These are phyloP conservation scores for Apeira syringaria DNA, from an alignment of 2,888 invertebrate species.

Conservation along the genomic window DNA sequence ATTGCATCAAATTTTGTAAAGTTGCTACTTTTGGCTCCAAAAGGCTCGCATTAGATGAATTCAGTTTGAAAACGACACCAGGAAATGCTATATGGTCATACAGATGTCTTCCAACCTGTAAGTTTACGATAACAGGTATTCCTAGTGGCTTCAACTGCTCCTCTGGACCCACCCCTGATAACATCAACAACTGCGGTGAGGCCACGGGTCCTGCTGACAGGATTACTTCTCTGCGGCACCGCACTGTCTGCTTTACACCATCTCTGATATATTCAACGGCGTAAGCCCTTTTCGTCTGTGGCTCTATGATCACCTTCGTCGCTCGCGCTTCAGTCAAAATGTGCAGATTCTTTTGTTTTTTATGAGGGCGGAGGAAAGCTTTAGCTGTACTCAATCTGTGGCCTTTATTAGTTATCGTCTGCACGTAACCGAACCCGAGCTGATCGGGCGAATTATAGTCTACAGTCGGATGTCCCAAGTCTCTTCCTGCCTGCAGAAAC, in stretches of 20 bases:
- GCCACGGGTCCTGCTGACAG: conserved; percentile 94
- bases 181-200: conserved; percentile 95
- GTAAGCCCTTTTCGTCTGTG: conserved; percentile 84
- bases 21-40: conserved; percentile 69
- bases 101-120: conserved; percentile 86
- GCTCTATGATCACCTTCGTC: conserved; percentile 74
- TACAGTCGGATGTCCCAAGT: conserved; percentile 79
- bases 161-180: conserved; percentile 88
- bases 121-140: conserved; percentile 84
- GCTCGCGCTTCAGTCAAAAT: conserved; percentile 67
- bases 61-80: conserved; percentile 73
- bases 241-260: conserved; percentile 71
- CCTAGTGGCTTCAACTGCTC: conserved; percentile 81
- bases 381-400: conserved; percentile 87
- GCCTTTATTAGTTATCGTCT: conserved; percentile 83
- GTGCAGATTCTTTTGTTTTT: conserved; percentile 85
- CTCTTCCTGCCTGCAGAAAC: conserved; percentile 84
- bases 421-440: conserved; percentile 83
- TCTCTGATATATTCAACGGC: conserved; percentile 87
- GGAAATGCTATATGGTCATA: conserved; percentile 85
- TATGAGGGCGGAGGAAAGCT: conserved; percentile 86
- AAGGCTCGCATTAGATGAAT: conserved; percentile 68
- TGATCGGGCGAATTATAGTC: conserved; percentile 86
- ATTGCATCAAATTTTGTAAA: conserved; percentile 64
- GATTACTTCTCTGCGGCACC: conserved; percentile 91